These are phyloP conservation scores for Psylliodes chrysocephalus DNA, from an alignment of 2,888 invertebrate species.

Conservation along the genomic window DNA sequence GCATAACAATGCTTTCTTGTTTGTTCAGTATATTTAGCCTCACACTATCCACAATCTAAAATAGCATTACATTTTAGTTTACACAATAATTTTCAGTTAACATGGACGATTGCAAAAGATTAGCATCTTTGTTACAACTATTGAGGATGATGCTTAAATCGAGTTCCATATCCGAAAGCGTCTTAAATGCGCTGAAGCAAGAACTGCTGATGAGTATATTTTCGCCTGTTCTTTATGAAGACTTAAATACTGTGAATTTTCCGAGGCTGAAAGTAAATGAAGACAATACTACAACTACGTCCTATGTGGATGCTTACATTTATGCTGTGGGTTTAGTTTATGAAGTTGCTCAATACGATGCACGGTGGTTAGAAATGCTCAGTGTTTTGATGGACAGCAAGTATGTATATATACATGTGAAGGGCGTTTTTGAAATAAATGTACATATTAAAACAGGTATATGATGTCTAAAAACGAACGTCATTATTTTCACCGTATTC, in stretches of 20 bases:
- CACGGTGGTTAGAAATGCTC: conserved; percentile 64
- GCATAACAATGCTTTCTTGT: too few relatives aligned
- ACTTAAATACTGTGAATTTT: conserved; percentile 32
- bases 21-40: too few relatives aligned
- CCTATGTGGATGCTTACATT: conserved; percentile 64
- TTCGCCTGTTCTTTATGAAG: conserved; percentile 59
- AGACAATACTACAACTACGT: conserved; percentile 52
- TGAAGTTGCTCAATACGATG: conserved; percentile 64
- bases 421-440: too few relatives aligned
- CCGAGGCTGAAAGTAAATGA: conserved; percentile 41
- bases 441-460: too few relatives aligned
- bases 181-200: conserved; percentile 61
- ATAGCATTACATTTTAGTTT: conserved; percentile 43
- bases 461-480: not conserved
- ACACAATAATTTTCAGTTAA: conserved; percentile 15
- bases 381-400: conserved; percentile 59
- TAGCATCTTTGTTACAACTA: conserved; percentile 64
- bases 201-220: conserved; percentile 62
- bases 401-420: too few relatives aligned
- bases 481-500: too few relatives aligned
- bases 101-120: conserved; percentile 49
- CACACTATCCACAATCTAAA: too few relatives aligned
- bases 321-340: conserved; percentile 66
- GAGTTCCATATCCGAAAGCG: conserved; percentile 51
- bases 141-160: conserved; percentile 33